Evolutionary conservation across 2,797 vertebrate species (phyloP), one percentile per base, ranked within the genome.

Genomic region (Lithobates sylvaticus): DNA sequence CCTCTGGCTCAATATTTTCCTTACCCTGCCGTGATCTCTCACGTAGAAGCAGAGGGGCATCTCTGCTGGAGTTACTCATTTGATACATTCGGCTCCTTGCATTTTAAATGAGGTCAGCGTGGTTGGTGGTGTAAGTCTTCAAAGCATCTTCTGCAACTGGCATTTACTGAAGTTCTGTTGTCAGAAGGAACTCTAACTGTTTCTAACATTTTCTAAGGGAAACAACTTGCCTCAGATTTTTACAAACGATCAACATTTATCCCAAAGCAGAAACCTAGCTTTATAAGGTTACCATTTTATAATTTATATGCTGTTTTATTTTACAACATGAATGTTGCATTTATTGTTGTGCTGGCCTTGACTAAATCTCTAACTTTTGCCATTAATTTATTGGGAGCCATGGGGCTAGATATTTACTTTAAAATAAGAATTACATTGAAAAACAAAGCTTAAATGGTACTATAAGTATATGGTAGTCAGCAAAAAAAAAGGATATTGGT

Each of bases 91-190:
- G 90, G 89, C 89, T 92, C 91, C 95, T 93, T 93, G 95, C 96
- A 83, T 93, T 93, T 91, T 94, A 94, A 96, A 96, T 95, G 93
- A 95, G 94, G 93, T 95, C 93, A 90, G 90, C 91, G 92, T 92
- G 87, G 92, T 90, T 92, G 91, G 93, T 86, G 91, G 91, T 91
- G 92, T 88, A 74, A 70, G 89, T 88, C 96, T 96, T 96, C 97
- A 95, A 95, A 96, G 94, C 91, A 87, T 78, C 89, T 90, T 92
- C 92, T 88, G 90, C 86, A 88, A 87, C 93, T 95, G 94, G 91
- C 95, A 92, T 95, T 96, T 93, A 90, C 90, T 76, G 78, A 88
- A 44, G 61, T 86, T 81, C 87, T 89, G 92, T 88, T 90, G 93
- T 94, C 86, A 88, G 85, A 89, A 90, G 90, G 83, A 89, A 89